A percentile compares a stretch with the other conserved stretches of the same genome.
These are phyloP conservation scores for Peromyscus polionotus DNA, from an alignment of 2,113 vertebrate species.

Conservation along the genomic window DNA sequence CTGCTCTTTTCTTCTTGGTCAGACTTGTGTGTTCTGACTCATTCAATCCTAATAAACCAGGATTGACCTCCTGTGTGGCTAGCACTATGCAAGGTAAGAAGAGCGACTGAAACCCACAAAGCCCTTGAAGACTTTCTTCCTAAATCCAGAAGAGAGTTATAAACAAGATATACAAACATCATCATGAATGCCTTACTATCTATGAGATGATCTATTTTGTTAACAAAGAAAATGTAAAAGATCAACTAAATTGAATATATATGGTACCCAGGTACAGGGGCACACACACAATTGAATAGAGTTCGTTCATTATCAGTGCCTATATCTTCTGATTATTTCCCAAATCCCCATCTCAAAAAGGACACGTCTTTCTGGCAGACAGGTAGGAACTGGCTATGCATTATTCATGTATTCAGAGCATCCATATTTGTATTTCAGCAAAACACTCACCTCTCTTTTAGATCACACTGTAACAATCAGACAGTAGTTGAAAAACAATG, in stretches of 20 bases:
- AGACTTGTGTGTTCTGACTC: conserved; percentile 64
- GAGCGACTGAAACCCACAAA: conserved; percentile 32
- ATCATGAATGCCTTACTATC: not conserved
- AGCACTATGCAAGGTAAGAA: conserved; percentile 1
- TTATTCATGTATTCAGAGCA: conserved; percentile 52
- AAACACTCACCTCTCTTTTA: not conserved
- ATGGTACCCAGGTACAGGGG: not conserved
- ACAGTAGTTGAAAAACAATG: conserved; percentile 4
- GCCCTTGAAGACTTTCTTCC: conserved; percentile 17
- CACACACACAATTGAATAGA: not conserved
- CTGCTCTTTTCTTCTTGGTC: conserved; percentile 61
- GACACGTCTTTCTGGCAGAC: conserved; percentile 35
- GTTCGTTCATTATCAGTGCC: conserved; percentile 4
- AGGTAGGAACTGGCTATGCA: conserved; percentile 53
- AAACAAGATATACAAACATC: conserved; percentile 38
- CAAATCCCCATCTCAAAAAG: conserved; percentile 33
- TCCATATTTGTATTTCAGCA: conserved; percentile 56
- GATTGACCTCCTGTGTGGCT: conserved; percentile 52
- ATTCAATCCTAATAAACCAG: conserved; percentile 60
- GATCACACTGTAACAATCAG: conserved; percentile 36
- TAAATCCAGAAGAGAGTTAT: conserved; percentile 21
- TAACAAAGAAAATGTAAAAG: conserved; percentile 39
- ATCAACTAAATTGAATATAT: not conserved
- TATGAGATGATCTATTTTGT: not conserved
- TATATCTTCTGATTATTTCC: conserved; percentile 41